Conservation (phyloP, 2,113 vertebrate species). For the Cacatua alba region DNA sequence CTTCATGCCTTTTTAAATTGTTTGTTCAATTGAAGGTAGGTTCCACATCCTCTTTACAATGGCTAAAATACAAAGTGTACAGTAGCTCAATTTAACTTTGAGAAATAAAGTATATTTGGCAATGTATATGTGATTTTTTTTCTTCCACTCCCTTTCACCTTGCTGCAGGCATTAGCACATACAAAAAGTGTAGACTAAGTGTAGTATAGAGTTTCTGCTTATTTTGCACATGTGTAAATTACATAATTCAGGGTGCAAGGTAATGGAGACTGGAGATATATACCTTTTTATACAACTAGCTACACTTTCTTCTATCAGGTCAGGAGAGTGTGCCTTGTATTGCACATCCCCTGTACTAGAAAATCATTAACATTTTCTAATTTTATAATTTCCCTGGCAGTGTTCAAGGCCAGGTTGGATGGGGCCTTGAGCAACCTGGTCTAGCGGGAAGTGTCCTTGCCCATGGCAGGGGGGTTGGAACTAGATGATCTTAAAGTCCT, state of each 20-base stretch:
- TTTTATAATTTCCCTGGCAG: background rate
- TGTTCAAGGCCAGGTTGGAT: background rate
- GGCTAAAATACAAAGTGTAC: background rate
- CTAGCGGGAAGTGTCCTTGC: background rate
- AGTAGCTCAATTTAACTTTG: background rate
- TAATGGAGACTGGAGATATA: background rate
- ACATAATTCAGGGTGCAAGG: background rate
- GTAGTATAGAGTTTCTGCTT: background rate
- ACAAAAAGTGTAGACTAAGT: background rate
- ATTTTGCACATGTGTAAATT: background rate
- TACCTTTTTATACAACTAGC: background rate
- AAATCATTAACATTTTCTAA: background rate
- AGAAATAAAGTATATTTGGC: background rate
- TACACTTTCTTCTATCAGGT: background rate
- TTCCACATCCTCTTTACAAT: background rate
- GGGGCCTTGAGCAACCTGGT: background rate
- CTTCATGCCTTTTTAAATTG: background rate
- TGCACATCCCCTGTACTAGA: background rate
- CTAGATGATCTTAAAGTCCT: background rate
- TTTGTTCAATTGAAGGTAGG: background rate
- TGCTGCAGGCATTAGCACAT: background rate
- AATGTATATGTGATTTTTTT: background rate
- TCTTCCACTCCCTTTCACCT: background rate
- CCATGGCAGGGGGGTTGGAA: background rate
- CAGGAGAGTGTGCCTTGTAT: background rate